A percentile compares a stretch with the other conserved stretches of the same genome.
Conservation (phyloP, 2,797 vertebrate species). For the Graptemys geographica region DNA sequence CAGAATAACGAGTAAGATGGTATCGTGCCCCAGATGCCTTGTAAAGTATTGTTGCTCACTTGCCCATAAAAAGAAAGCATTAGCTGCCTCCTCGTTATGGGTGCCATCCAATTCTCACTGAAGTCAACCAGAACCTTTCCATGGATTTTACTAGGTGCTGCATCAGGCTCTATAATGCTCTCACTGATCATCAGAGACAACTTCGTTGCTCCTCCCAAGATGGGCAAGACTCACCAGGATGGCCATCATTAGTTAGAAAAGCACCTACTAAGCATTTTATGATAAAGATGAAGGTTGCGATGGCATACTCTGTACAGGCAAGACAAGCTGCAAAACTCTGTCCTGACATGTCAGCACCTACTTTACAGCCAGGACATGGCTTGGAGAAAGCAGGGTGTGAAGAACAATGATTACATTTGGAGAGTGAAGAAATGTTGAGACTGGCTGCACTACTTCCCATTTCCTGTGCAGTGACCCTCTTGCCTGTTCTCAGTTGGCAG, state of each 20-base stretch:
- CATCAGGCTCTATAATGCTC: neutral
- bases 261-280: neutral
- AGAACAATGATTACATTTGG: constrained; percentile 52
- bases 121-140: neutral
- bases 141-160: neutral
- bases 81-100: neutral
- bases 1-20: neutral
- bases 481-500: neutral
- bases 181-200: neutral
- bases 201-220: neutral
- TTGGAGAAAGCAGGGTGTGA: constrained; percentile 57
- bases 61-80: neutral
- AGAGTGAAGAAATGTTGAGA: constrained; percentile 27
- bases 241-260: constrained; percentile 14
- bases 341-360: constrained; percentile 62
- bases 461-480: neutral
- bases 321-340: constrained; percentile 67
- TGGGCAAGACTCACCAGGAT: neutral
- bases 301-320: constrained; percentile 42
- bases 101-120: neutral
- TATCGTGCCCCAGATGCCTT: neutral
- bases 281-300: constrained; percentile 23
- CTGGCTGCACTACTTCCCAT: neutral
- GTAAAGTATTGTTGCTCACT: rapidly evolving
- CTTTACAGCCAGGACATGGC: constrained; percentile 34